Base-by-base conservation (phyloP, 2,888 invertebrate species). In the Drosophila fulvimacula region DNA sequence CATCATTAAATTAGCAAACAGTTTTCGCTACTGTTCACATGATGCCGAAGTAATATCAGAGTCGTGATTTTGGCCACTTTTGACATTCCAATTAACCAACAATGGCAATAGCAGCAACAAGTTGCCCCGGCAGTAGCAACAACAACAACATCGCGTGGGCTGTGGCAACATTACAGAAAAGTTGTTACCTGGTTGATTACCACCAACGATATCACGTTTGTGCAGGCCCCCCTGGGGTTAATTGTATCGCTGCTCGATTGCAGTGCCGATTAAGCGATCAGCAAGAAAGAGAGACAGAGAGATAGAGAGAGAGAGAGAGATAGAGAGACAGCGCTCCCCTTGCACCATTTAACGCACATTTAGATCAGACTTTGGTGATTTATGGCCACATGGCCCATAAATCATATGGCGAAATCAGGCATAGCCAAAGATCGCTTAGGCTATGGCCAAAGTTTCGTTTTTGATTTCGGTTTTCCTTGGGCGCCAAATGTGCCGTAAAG, bases 201-300 rank as follows among this genome's bases (percentile, higher is more conserved):
- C 70, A 69, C 76, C 75, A 69, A 69, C 81, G 69, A 79, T 71
- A 79, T 71, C 78, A 65, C 75, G 79, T 80, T 84, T 79, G 72
- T 67, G 66, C 72, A 70, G 58, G 76, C 81, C 79, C 83, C 82
- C 90, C 89, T 81, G 89, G 80, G 89, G 89, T 89, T 90, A 84
- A 88, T 88, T 86, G 88, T 86, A 81, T 80, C 82, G 75, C 79
- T 39, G 36, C 34, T 63, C 66, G 76, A 63, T 74, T 70, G 70
- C 76, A 39, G 41, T 17, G n/a, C 36, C 83, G 89, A 91, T 91
- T 90, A 90, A 90, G 91, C 85, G 88, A 91, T 91, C 91, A 86
- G 80, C 85, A 73, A 75, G 77, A 63, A n/a, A 24, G 36, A n/a
- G 34, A 0, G 51, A 51, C 10, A 15, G 52, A 73, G 78, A 63